phyloP scores from a whole-genome alignment of 2,113 vertebrate species.

The Channa argus region DNA sequence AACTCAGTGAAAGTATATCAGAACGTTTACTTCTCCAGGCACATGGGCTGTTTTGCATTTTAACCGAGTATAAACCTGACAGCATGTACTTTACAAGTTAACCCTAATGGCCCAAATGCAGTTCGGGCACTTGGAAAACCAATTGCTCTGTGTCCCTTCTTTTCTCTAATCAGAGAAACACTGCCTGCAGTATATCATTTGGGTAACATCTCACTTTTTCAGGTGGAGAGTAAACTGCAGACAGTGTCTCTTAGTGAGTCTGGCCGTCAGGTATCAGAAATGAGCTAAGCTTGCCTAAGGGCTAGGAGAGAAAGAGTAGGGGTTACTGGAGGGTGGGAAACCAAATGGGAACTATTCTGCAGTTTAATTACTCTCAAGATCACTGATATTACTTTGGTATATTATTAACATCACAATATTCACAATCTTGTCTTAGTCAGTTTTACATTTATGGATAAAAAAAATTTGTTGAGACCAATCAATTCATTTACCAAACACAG shows the following conservation, averaged over 20 bases:
- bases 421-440: background rate
- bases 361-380: background rate
- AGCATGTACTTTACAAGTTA: background rate
- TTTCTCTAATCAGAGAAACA: conserved; percentile 30
- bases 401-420: no score
- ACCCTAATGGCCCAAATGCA: conserved; percentile 11
- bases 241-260: conserved; percentile 16
- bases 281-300: background rate
- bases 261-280: background rate
- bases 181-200: conserved; percentile 7
- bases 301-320: background rate
- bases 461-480: background rate
- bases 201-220: background rate
- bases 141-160: conserved; percentile 6
- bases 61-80: conserved; percentile 13
- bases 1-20: conserved; percentile 6
- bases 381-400: background rate
- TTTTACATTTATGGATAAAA: background rate
- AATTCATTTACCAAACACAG: background rate
- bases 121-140: background rate
- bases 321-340: conserved; percentile 7
- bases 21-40: conserved; percentile 14
- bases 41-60: conserved; percentile 15
- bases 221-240: conserved; percentile 4
- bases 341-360: background rate